Evolutionary conservation across 2,797 vertebrate genomes (phyloP).

Genomic region (Glossophaga mutica): DNA sequence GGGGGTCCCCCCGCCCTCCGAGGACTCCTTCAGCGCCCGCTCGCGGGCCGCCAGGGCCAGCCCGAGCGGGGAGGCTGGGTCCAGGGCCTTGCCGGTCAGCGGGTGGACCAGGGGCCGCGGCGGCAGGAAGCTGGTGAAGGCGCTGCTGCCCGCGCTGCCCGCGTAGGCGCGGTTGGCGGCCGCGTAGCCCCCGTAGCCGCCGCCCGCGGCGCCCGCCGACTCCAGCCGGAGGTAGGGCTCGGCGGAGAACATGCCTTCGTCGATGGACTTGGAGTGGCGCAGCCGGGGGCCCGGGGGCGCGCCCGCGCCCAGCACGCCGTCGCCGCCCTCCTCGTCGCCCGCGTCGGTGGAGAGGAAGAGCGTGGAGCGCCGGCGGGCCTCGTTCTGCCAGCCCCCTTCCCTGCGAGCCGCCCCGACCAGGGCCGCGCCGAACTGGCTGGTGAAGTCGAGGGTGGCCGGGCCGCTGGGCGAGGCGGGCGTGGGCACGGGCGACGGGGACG

Average conservation of each 20-base stretch:
- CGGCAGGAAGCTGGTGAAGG: constrained; percentile 79
- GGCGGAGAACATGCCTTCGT: constrained; percentile 92
- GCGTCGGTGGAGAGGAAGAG: constrained; percentile 95
- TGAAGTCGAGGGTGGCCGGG: constrained; percentile 91
- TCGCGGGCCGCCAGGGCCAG: constrained; percentile 92
- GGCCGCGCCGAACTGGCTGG: constrained; percentile 93
- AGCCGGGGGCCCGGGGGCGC: constrained; percentile 84
- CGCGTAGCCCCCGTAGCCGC: constrained; percentile 83
- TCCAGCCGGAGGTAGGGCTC: constrained; percentile 92
- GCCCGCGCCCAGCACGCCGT: constrained; percentile 63
- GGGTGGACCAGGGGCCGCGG: constrained; percentile 92
- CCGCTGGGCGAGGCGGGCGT: constrained; percentile 87
- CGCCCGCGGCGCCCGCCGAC: constrained; percentile 76
- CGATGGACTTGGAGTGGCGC: constrained; percentile 94
- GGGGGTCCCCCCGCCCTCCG: constrained; percentile 62
- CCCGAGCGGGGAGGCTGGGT: constrained; percentile 91
- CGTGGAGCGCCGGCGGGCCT: constrained; percentile 90
- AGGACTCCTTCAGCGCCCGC: constrained; percentile 89
- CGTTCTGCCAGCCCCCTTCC: constrained; percentile 86
- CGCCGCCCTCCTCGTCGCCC: constrained; percentile 84
- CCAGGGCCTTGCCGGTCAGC: constrained; percentile 92
- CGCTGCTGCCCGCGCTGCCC: constrained; percentile 74
- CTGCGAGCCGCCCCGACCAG: constrained; percentile 79
- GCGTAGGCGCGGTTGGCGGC: constrained; percentile 63
- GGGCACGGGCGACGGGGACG: constrained; percentile 76